Base-by-base conservation (phyloP, 53 echinoderm and acorn worm genomes). In the Luidia sarsii region DNA sequence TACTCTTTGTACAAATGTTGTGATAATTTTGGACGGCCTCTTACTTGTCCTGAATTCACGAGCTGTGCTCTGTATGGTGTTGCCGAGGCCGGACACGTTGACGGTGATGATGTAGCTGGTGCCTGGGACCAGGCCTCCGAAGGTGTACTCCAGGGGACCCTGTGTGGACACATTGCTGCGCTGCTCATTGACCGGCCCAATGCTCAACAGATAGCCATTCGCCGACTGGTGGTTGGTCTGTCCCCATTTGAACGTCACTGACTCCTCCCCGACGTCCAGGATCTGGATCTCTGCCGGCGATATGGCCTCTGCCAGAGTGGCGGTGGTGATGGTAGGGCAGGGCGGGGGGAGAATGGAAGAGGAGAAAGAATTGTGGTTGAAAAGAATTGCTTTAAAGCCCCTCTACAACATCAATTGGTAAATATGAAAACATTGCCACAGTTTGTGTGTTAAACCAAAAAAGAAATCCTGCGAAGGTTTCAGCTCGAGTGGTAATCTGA, bases 201-300 rank as follows among this genome's bases (percentile, higher is more conserved):
- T 64, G 33, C 61, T 59, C n/a, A 77, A 7, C 37, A 16, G 46
- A 18, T 85, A 89, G 22, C 48, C 34, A 2, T 48, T 9, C 8
- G 89, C 85, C 3, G 39, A 50, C 1, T 31, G 55, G 71, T 60
- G 64, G 2, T 20, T 10, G 4, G 80, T 85, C 37, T 22, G 68
- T 14, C 89, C 89, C 85, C 85, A 89, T 5, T 70, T 28, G 14
- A 85, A 31, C 20, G 49, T 70, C 16, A 89, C 80, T 0, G 62
- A 85, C 13, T 39, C 50, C 50, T 63, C 61, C 23, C 71, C 71
- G 1, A 71, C 57, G 0, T 13, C 55, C n/a, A 35, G 52, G 7
- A 89, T 54, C 24, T 80, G 46, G 29, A 89, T 80, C 35, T 89
- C 80, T 7, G 84, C 89, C 4, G 89, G 57, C 11, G 8, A 11